Evolutionary conservation across 1,140 invertebrate species (phyloP).

Genomic region (Chironomus tepperi): DNA sequence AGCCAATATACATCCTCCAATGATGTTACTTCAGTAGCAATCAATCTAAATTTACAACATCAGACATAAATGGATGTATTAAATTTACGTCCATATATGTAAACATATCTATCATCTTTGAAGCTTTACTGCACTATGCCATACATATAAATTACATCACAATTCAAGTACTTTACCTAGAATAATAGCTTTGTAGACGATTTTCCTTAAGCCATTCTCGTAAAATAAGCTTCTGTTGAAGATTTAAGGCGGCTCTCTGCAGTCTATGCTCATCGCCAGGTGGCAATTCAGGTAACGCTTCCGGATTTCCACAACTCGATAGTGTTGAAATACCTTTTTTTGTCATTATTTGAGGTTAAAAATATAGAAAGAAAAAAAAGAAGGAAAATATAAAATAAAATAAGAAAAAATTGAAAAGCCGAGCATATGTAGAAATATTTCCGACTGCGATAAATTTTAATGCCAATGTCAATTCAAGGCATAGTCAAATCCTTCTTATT

Average conservation of each 20-base stretch:
- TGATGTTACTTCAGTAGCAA: slow-evolving; percentile 69
- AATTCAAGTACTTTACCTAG: slow-evolving; percentile 45
- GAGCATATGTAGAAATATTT: slow-evolving; percentile 12
- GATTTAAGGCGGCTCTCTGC: slow-evolving; percentile 60
- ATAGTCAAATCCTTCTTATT: not conserved
- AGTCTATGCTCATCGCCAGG: slow-evolving; percentile 69
- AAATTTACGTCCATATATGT: not conserved
- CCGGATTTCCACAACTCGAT: slow-evolving; percentile 59
- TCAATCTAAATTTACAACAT: slow-evolving; percentile 48
- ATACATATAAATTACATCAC: too few relatives aligned
- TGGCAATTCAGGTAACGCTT: slow-evolving; percentile 62
- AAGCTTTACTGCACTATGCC: too few relatives aligned
- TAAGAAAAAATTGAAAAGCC: slow-evolving; percentile 20
- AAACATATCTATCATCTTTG: too few relatives aligned
- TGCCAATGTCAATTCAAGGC: not conserved
- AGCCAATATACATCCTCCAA: slow-evolving; percentile 83
- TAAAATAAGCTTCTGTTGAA: slow-evolving; percentile 70
- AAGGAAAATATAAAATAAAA: not conserved
- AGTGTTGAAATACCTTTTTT: slow-evolving; percentile 69
- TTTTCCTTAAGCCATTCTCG: slow-evolving; percentile 70
- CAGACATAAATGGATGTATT: not conserved
- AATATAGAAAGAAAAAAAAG: not conserved
- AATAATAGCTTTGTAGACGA: slow-evolving; percentile 63
- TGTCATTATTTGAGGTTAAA: slow-evolving; percentile 28
- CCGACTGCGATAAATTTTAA: slow-evolving; percentile 13